phyloP scores from a whole-genome alignment of 1,140 invertebrate genomes.

The Eurosta solidaginis region DNA sequence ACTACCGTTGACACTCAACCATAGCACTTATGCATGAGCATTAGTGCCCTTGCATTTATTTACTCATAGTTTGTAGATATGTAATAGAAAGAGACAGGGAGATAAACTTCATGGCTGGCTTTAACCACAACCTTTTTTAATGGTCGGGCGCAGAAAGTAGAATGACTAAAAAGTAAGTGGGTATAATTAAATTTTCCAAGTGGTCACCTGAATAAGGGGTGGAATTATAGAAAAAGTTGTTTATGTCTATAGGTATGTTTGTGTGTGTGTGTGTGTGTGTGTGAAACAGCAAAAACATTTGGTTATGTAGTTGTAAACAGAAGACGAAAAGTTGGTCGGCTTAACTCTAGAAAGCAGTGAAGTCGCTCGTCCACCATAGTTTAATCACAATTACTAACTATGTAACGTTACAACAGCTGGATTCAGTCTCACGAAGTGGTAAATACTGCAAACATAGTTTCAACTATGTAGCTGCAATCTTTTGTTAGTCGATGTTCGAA shows the following conservation, averaged over 20 bases:
- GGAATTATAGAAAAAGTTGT: neutral
- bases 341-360: neutral
- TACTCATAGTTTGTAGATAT: neutral
- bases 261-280: neutral
- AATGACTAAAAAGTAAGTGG: neutral
- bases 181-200: slow-evolving; percentile 25
- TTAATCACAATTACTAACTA: too few species aligned
- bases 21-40: neutral
- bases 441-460: too few species aligned
- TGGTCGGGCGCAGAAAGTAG: neutral
- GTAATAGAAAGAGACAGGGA: neutral
- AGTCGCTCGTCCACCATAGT: too few species aligned
- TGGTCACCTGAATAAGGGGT: neutral
- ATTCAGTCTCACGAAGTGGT: too few species aligned
- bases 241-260: neutral
- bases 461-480: too few species aligned
- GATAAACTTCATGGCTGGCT: neutral
- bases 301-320: neutral
- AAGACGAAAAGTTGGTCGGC: neutral
- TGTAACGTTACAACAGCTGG: too few species aligned
- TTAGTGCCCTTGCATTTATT: neutral
- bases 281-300: neutral
- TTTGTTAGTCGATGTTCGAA: too few species aligned
- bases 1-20: neutral
- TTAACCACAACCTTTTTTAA: slow-evolving; percentile 10